Evolutionary conservation across 2,797 vertebrate genomes (phyloP).

Genomic region (Rhabdomys pumilio): DNA sequence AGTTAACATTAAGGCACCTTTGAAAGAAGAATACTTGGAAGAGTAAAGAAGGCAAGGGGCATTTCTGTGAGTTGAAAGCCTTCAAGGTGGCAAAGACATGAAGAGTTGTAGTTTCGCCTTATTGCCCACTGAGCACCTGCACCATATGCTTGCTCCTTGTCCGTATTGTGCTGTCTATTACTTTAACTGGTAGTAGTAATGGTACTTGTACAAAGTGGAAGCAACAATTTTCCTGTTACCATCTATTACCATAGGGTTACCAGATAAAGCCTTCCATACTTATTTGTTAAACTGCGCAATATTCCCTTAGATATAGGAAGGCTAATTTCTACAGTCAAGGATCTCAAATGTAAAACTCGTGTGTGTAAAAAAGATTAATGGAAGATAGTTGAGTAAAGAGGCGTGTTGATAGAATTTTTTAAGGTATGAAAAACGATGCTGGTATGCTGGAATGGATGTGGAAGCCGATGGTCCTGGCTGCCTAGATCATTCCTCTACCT

Average conservation of each 20-base stretch:
- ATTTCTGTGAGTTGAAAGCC: neutral
- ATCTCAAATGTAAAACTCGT: constrained; percentile 9
- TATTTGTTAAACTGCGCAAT: neutral
- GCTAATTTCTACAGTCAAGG: neutral
- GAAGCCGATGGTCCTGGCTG: neutral
- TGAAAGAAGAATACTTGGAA: neutral
- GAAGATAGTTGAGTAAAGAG: neutral
- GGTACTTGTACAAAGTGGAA: neutral
- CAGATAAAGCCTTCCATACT: neutral
- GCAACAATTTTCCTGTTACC: neutral
- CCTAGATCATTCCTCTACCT: neutral
- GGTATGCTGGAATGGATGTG: neutral
- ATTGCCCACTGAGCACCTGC: neutral
- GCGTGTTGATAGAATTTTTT: constrained; percentile 10
- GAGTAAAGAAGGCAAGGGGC: neutral
- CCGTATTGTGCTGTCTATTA: neutral
- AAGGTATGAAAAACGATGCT: neutral
- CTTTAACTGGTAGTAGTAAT: neutral
- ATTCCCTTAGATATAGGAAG: neutral
- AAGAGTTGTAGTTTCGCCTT: neutral
- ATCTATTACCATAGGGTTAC: neutral
- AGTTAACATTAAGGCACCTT: neutral
- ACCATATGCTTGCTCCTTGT: neutral
- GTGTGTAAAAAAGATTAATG: neutral
- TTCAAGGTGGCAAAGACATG: neutral